Conservation (phyloP, 2,113 vertebrate species). For the Nycticryphes semicollaris region DNA sequence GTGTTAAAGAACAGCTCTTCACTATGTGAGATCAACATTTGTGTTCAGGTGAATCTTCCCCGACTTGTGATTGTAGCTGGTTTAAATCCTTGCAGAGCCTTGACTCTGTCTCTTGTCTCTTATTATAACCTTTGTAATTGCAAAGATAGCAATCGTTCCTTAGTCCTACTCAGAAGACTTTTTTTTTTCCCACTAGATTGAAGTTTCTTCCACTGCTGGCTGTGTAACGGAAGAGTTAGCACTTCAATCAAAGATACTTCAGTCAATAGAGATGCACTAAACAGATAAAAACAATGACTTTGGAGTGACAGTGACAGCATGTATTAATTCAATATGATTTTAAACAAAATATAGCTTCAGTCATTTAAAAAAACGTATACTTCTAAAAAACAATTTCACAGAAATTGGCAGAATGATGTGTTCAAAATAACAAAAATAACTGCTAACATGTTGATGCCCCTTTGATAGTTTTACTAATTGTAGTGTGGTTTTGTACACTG, state of each 20-base stretch:
- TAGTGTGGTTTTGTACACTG: not conserved
- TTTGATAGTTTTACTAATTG: not conserved
- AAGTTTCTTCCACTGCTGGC: not conserved
- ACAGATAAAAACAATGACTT: not conserved
- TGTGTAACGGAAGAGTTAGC: not conserved
- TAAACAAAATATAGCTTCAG: not conserved
- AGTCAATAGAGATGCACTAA: not conserved
- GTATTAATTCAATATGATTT: not conserved
- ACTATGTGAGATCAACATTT: not conserved
- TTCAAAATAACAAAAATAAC: not conserved
- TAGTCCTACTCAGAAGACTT: not conserved
- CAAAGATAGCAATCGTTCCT: not conserved
- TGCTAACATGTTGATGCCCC: not conserved
- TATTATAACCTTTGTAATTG: not conserved
- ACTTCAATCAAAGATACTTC: not conserved
- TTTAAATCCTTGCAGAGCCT: not conserved
- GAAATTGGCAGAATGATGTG: not conserved
- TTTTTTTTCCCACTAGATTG: fast-evolving
- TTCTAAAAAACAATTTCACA: not conserved
- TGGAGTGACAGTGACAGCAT: not conserved
- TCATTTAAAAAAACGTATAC: not conserved
- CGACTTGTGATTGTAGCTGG: not conserved
- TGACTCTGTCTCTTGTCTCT: not conserved
- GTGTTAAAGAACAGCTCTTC: not conserved
- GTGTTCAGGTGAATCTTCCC: not conserved